phyloP scores from a whole-genome alignment of 2,797 vertebrate species.

The Pelochelys cantorii region DNA sequence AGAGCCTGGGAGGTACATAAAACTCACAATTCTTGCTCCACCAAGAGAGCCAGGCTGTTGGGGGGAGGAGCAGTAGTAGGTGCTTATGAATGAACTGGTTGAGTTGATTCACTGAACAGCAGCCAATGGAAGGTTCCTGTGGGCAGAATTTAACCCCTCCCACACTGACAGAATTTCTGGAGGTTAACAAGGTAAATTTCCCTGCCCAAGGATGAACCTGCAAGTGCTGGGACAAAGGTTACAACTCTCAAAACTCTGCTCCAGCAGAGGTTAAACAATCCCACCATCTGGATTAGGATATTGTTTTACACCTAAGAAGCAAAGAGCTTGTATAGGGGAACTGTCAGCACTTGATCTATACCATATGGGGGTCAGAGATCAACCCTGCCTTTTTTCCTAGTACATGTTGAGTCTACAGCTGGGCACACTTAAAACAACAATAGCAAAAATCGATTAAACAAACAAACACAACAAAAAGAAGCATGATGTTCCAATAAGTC shows the following conservation, averaged over 20 bases:
- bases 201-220: background rate
- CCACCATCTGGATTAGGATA: background rate
- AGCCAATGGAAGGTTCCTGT: background rate
- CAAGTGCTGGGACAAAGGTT: background rate
- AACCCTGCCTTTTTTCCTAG: background rate
- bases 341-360: background rate
- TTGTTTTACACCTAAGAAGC: background rate
- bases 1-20: background rate
- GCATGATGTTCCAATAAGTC: slow-evolving; percentile 9
- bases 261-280: background rate
- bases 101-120: background rate
- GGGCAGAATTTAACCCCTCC: background rate
- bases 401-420: background rate
- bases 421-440: background rate
- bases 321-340: background rate
- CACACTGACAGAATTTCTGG: background rate
- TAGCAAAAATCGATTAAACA: background rate
- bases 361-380: background rate
- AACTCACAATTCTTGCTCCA: background rate
- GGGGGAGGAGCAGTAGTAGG: background rate
- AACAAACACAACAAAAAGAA: slow-evolving; percentile 27
- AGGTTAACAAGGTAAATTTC: background rate
- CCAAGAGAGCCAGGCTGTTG: too few species aligned
- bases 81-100: background rate
- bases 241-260: background rate